A percentile compares a stretch with the other conserved stretches of the same genome.
Conservation (phyloP, 64 coral and sea anemone genomes). For the Catalaphyllia jardinei region DNA sequence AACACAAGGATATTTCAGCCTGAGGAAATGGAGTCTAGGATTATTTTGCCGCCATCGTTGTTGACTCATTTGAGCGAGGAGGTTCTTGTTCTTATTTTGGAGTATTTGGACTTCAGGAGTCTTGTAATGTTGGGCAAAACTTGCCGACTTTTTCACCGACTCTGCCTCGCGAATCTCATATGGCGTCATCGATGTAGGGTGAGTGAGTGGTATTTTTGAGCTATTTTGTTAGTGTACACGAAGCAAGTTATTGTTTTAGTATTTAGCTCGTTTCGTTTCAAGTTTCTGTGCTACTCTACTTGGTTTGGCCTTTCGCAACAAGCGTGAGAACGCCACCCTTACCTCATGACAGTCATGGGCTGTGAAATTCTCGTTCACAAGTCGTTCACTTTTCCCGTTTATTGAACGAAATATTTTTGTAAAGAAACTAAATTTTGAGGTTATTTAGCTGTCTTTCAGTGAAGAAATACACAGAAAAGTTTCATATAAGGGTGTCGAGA, state of each 20-base stretch:
- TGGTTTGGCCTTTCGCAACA: neutral
- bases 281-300: neutral
- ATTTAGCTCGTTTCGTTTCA: neutral
- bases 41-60: conserved; percentile 95
- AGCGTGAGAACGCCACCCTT: neutral
- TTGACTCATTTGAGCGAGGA: conserved; percentile 99
- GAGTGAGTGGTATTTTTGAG: conserved; percentile 66
- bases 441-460: neutral
- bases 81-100: conserved; percentile 98
- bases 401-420: neutral
- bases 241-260: neutral
- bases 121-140: conserved; percentile 99
- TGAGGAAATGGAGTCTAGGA: conserved; percentile 91
- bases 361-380: neutral
- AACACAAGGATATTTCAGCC: conserved; percentile 98
- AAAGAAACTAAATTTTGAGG: neutral
- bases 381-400: neutral
- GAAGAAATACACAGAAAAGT: neutral
- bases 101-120: conserved; percentile 97
- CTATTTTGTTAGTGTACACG: conserved; percentile 11
- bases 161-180: conserved; percentile 99
- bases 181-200: conserved; percentile 99
- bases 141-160: conserved; percentile 97
- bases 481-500: neutral
- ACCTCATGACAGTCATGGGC: neutral